Evolutionary conservation across 2,888 invertebrate species (phyloP).

Genomic region (Lissonota sp.): DNA sequence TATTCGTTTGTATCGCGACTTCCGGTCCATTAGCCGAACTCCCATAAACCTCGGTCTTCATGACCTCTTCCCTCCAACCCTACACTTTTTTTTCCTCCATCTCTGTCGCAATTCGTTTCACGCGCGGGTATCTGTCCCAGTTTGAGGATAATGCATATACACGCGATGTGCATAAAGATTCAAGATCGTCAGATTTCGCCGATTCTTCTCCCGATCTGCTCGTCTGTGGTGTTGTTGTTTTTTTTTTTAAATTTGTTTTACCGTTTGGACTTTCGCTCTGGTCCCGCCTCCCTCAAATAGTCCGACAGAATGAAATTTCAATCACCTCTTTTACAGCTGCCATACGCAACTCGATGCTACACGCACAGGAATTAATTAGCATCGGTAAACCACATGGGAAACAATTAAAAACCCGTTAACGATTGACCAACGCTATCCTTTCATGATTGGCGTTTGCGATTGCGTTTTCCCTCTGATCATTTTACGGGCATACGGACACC

Average conservation of each 20-base stretch:
- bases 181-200: conserved; percentile 12
- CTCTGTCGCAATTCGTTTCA: not conserved
- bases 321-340: conserved; percentile 43
- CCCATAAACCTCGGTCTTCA: conserved; percentile 1
- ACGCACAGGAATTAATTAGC: conserved; percentile 53
- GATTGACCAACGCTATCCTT: conserved; percentile 45
- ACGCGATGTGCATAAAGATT: conserved; percentile 52
- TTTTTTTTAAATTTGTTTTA: too few species aligned
- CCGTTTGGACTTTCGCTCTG: too few species aligned
- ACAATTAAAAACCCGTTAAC: conserved; percentile 60
- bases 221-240: too few species aligned
- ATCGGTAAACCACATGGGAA: conserved; percentile 34
- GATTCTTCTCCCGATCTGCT: not conserved
- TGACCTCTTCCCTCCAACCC: not conserved
- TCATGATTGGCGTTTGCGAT: conserved; percentile 42
- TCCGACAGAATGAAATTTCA: conserved; percentile 65
- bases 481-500: not conserved
- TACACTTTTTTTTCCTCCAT: conserved; percentile 2
- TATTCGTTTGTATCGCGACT: conserved; percentile 69
- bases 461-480: conserved; percentile 4
- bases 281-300: conserved; percentile 44
- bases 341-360: conserved; percentile 1
- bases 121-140: too few species aligned
- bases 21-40: conserved; percentile 72
- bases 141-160: not conserved